Evolutionary conservation across 2,888 invertebrate genomes (phyloP).

Genomic region (Trissolcus brochymenae): DNA sequence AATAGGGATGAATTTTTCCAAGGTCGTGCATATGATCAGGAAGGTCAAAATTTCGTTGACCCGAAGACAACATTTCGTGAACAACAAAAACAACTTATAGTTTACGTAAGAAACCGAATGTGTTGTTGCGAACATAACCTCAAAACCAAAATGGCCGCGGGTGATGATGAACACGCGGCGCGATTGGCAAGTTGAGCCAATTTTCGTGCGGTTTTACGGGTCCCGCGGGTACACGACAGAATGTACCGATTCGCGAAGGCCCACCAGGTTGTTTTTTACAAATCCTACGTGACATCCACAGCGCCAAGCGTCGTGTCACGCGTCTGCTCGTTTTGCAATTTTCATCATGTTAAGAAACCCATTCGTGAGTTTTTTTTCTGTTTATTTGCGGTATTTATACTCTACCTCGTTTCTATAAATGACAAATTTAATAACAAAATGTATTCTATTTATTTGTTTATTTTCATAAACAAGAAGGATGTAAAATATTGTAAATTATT

Average conservation of each 20-base stretch:
- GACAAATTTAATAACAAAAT: too few relatives aligned
- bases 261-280: not conserved
- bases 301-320: not conserved
- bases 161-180: not conserved
- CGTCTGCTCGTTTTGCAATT: slow-evolving; percentile 32
- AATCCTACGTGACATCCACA: not conserved
- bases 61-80: too few relatives aligned
- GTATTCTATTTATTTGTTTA: too few relatives aligned
- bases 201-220: not conserved
- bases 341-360: slow-evolving; percentile 17
- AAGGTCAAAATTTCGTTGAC: too few relatives aligned
- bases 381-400: too few relatives aligned
- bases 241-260: slow-evolving; percentile 13
- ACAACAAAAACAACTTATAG: too few relatives aligned
- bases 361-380: slow-evolving; percentile 13
- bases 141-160: slow-evolving; percentile 1
- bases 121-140: slow-evolving; percentile 4
- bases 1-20: too few relatives aligned
- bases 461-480: too few relatives aligned
- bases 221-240: not conserved
- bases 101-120: too few relatives aligned
- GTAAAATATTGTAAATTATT: too few relatives aligned
- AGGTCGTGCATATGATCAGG: too few relatives aligned
- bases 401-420: too few relatives aligned
- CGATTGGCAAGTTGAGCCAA: not conserved